Evolutionary conservation across 2,888 invertebrate species (phyloP).

Genomic region (Eumacrocentrus americanus): DNA sequence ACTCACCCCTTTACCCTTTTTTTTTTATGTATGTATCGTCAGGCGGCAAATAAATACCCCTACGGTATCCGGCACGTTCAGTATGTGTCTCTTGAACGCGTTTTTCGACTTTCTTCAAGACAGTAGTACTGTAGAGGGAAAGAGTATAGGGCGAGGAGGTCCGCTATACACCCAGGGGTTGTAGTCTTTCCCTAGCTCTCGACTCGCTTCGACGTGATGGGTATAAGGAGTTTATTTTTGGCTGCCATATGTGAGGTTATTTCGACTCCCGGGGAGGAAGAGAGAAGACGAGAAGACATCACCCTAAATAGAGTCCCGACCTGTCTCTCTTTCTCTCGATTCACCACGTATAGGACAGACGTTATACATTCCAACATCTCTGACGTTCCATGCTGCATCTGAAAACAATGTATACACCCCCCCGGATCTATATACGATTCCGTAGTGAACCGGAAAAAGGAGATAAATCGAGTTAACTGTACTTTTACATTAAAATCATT

Average conservation of each 20-base stretch:
- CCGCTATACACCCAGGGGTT: too few relatives aligned
- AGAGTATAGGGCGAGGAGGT: too few relatives aligned
- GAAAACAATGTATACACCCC: too few relatives aligned
- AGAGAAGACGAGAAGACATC: conserved; percentile 33
- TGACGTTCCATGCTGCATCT: too few relatives aligned
- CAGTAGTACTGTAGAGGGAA: conserved; percentile 13
- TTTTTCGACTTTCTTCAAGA: conserved; percentile 34
- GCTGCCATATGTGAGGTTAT: conserved; percentile 60
- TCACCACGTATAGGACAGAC: conserved; percentile 3
- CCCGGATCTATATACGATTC: too few relatives aligned
- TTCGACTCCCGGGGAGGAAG: conserved; percentile 46
- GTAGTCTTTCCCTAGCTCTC: too few relatives aligned
- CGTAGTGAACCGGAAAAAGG: too few relatives aligned
- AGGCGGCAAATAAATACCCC: conserved; percentile 53
- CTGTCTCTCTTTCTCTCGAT: conserved; percentile 33
- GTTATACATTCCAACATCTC: too few relatives aligned
- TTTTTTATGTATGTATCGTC: conserved; percentile 29
- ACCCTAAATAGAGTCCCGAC: conserved; percentile 50
- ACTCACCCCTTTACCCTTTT: conserved; percentile 32
- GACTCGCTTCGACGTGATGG: conserved; percentile 40
- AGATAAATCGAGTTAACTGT: too few relatives aligned
- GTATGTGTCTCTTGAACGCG: conserved; percentile 21
- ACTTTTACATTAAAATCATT: too few relatives aligned
- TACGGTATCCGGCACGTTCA: conserved; percentile 47
- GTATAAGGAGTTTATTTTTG: conserved; percentile 61